phyloP scores from a whole-genome alignment of 2,888 invertebrate genomes.

The Tiphia femorata region DNA sequence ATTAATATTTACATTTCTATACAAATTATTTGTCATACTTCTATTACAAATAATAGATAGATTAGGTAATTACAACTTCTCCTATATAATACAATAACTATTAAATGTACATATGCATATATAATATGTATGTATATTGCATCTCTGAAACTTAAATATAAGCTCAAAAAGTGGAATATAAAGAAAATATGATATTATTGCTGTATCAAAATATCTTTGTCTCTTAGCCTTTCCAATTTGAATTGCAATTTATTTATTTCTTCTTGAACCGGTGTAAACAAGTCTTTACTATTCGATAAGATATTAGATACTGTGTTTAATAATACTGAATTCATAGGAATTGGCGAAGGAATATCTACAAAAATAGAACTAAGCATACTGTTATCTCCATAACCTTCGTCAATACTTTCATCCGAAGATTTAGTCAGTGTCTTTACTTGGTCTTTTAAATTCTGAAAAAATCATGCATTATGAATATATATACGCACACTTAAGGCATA shows the following conservation, averaged over 20 bases:
- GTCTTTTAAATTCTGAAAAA: conserved; percentile 47
- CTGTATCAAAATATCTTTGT: no score
- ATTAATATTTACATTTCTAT: no score
- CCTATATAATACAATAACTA: no score
- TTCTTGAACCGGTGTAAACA: conserved; percentile 45
- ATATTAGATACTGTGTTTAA: conserved; percentile 43
- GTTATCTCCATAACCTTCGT: conserved; percentile 59
- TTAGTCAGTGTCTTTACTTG: conserved; percentile 45
- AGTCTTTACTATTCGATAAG: conserved; percentile 45
- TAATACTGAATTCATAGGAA: conserved; percentile 46
- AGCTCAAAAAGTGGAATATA: no score
- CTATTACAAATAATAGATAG: no score
- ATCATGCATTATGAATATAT: conserved; percentile 3
- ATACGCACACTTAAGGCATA: neutral
- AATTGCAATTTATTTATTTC: conserved; percentile 43
- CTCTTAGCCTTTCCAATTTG: conserved; percentile 37
- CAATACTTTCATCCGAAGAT: conserved; percentile 54
- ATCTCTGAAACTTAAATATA: no score
- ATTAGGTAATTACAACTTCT: no score
- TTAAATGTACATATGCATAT: no score
- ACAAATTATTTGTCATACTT: no score
- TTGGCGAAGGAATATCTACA: conserved; percentile 48
- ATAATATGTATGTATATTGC: no score
- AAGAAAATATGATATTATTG: no score
- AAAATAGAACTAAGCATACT: conserved; percentile 36